phyloP scores from a whole-genome alignment of 2,797 vertebrate genomes.

The Furcifer pardalis region DNA sequence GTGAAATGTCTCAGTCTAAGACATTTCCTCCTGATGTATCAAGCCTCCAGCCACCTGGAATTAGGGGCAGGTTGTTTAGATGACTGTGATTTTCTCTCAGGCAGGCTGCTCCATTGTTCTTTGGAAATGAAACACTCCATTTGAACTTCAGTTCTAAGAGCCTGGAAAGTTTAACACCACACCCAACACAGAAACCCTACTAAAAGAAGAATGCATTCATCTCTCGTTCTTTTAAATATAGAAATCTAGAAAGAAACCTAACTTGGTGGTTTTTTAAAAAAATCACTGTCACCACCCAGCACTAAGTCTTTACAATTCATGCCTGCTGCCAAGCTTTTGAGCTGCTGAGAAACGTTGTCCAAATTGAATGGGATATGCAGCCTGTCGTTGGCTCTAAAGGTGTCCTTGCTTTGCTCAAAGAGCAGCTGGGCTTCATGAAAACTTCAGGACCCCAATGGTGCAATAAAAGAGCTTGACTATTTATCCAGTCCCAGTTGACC shows the following conservation, averaged over 20 bases:
- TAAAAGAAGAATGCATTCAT: background rate
- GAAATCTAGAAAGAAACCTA: background rate
- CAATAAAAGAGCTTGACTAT: background rate
- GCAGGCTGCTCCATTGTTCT: background rate
- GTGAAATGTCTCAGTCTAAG: background rate
- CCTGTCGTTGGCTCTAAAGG: background rate
- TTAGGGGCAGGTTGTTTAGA: background rate
- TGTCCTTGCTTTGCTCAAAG: background rate
- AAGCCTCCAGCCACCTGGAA: background rate
- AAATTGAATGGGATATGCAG: background rate
- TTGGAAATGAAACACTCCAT: background rate
- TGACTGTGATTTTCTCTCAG: background rate
- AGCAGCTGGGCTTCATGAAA: background rate
- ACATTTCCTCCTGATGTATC: background rate
- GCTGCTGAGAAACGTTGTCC: background rate
- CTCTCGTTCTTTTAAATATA: background rate
- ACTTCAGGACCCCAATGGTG: background rate
- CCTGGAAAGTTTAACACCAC: background rate
- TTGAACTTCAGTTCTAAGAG: background rate
- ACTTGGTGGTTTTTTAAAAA: background rate
- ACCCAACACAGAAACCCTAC: background rate
- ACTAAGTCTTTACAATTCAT: background rate
- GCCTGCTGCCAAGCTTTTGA: background rate
- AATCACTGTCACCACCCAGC: background rate
- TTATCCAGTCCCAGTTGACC: background rate